phyloP scores from a whole-genome alignment of 2,888 invertebrate genomes.

The Pseudococcus jackbeardsleyi region DNA sequence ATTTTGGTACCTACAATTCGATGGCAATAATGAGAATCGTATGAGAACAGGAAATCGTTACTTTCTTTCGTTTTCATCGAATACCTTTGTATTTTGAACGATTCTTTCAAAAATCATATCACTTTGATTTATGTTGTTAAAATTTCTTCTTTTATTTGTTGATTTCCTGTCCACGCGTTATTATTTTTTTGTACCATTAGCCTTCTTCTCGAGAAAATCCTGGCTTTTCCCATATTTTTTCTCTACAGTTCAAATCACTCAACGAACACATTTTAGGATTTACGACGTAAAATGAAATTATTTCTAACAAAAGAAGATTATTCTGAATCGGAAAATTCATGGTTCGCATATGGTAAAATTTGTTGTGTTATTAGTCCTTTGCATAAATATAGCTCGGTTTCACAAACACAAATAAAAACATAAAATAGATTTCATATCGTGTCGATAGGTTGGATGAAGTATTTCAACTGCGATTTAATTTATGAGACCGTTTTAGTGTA shows the following conservation, averaged over 20 bases:
- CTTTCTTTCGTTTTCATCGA: no score
- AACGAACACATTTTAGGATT: neutral
- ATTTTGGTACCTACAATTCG: no score
- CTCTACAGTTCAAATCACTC: neutral
- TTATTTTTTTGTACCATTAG: no score
- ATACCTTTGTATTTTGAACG: no score
- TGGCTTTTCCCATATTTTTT: neutral
- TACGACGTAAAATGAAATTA: neutral
- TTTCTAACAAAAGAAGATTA: neutral
- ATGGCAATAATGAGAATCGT: no score
- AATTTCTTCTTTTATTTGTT: no score
- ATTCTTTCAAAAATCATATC: no score
- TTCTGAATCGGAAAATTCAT: neutral
- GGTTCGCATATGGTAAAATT: neutral
- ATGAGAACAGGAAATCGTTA: no score
- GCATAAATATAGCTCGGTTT: neutral
- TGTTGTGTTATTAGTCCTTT: neutral
- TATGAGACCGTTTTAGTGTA: neutral
- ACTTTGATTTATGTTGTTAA: no score
- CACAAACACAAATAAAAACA: neutral
- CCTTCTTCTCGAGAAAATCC: no score
- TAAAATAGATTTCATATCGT: neutral
- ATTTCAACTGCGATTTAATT: conserved; percentile 8
- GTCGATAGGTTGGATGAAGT: neutral
- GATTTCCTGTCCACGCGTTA: no score